Base-by-base conservation (phyloP, 2,797 vertebrate genomes). In the Lepidocolaptes lacrymiger region DNA sequence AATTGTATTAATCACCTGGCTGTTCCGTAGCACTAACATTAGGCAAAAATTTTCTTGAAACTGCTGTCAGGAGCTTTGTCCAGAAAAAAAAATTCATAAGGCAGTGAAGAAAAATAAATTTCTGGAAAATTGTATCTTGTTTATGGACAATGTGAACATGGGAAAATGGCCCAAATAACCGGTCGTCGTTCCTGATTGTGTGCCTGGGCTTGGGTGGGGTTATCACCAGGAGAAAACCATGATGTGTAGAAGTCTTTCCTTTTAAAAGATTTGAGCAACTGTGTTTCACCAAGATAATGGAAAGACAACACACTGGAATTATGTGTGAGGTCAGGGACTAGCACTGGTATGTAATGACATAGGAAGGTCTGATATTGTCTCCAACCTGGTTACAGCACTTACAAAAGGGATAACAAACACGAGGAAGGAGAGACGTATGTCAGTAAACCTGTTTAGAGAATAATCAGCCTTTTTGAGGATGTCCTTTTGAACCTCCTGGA, bases 101-200 rank as follows among this genome's bases (percentile, higher is more conserved):
- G 30, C 39, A 77, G 20, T 39, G 37, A 14, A 55, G 58, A 66
- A 91, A 88, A 95, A 44, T 14, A 36, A 43, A 39, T 62, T 86
- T 67, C 32, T 89, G 59, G 46, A 74, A 85, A 91, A 71, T 8
- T 58, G 2, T 15, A 13, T 66, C 48, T 90, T 93, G 23, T 80
- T 54, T 36, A 26, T 46, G 59, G 49, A 23, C 56, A 63, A 41
- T 21, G 39, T 48, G 59, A 66, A 81, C 27, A 52, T 51, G 32
- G 26, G 28, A 66, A 6, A 10, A 5, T 16, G 63, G 36, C 58
- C 46, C 52, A 43, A 66, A 39, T 36, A 44, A 32, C 21, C 0
- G 0, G 24, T 67, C 0, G 0, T 59, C 3, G 0, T 34, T 79
- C 61, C 37, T 74, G 49, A 12, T 46, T 59, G 3, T 55, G 44